These are phyloP conservation scores for Sander lucioperca DNA, from an alignment of 2,113 vertebrate genomes.

Conservation along the genomic window DNA sequence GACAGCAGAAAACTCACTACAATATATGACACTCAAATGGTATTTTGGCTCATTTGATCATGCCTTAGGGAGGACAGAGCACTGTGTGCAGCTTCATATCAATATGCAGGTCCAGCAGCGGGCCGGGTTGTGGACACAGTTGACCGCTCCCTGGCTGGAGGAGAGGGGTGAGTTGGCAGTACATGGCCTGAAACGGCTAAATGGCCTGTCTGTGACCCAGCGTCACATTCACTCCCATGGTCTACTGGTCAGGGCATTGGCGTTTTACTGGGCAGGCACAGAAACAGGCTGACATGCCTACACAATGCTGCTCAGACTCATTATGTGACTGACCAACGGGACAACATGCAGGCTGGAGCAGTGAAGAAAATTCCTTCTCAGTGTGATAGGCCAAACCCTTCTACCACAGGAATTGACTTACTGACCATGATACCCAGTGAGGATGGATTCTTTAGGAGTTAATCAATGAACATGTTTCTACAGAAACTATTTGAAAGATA, in stretches of 20 bases:
- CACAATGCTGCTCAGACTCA: slow-evolving; percentile 30
- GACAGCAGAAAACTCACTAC: slow-evolving; percentile 33
- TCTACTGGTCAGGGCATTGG: slow-evolving; percentile 42
- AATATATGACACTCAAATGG: slow-evolving; percentile 18
- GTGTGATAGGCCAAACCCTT: slow-evolving; percentile 24
- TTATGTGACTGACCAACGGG: slow-evolving; percentile 24
- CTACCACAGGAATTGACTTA: slow-evolving; percentile 11
- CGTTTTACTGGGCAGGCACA: slow-evolving; percentile 38
- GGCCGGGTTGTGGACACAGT: slow-evolving; percentile 38
- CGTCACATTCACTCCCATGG: slow-evolving; percentile 45
- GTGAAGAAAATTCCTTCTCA: slow-evolving; percentile 24
- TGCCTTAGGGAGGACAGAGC: neutral
- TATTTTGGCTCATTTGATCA: slow-evolving; percentile 11
- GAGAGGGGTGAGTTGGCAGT: slow-evolving; percentile 35
- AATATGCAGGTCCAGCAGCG: slow-evolving; percentile 14
- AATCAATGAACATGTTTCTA: slow-evolving; percentile 1
- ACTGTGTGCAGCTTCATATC: slow-evolving; percentile 1
- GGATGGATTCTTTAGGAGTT: neutral
- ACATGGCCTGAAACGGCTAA: slow-evolving; percentile 41
- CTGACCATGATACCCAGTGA: neutral
- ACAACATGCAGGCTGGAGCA: neutral
- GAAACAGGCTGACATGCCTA: slow-evolving; percentile 44
- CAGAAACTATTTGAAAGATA: slow-evolving; percentile 7
- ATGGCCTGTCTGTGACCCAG: slow-evolving; percentile 57
- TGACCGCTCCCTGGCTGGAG: slow-evolving; percentile 26